Evolutionary conservation across 2,797 vertebrate genomes (phyloP).

Genomic region (Cynodonichthys magdalenae): DNA sequence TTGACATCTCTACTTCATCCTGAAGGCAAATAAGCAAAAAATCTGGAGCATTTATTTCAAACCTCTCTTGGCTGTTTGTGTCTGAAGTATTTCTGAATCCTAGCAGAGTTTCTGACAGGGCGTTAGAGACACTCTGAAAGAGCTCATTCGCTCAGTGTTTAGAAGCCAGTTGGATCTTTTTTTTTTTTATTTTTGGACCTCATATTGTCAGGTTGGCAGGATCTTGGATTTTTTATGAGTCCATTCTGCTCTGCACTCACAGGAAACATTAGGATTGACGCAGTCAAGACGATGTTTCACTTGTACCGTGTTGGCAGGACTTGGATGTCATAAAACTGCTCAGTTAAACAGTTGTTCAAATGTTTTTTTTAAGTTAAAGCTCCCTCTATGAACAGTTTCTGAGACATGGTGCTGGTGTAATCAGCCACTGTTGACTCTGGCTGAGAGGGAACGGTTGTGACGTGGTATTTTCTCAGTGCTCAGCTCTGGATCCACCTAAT

Average conservation of each 20-base stretch:
- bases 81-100: slow-evolving; percentile 44
- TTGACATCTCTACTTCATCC: slow-evolving; percentile 29
- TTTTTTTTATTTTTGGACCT: slow-evolving; percentile 10
- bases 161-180: slow-evolving; percentile 43
- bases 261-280: slow-evolving; percentile 5
- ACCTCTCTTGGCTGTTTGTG: slow-evolving; percentile 45
- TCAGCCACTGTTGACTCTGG: too few relatives aligned
- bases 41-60: slow-evolving; percentile 40
- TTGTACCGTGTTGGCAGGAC: slow-evolving; percentile 5
- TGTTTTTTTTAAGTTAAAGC: slow-evolving; percentile 33
- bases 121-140: slow-evolving; percentile 50
- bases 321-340: slow-evolving; percentile 14
- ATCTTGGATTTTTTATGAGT: slow-evolving; percentile 28
- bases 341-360: slow-evolving; percentile 18
- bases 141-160: slow-evolving; percentile 60
- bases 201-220: slow-evolving; percentile 40
- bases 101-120: slow-evolving; percentile 24
- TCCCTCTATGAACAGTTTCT: slow-evolving; percentile 42
- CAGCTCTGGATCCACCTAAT: too few relatives aligned
- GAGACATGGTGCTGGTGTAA: slow-evolving; percentile 46
- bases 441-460: too few relatives aligned
- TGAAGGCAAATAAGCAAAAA: slow-evolving; percentile 51
- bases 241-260: neutral
- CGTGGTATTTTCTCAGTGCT: too few relatives aligned
- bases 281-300: slow-evolving; percentile 8